Evolutionary conservation across 2,888 invertebrate genomes (phyloP).

Genomic region (Eilema sororculum): DNA sequence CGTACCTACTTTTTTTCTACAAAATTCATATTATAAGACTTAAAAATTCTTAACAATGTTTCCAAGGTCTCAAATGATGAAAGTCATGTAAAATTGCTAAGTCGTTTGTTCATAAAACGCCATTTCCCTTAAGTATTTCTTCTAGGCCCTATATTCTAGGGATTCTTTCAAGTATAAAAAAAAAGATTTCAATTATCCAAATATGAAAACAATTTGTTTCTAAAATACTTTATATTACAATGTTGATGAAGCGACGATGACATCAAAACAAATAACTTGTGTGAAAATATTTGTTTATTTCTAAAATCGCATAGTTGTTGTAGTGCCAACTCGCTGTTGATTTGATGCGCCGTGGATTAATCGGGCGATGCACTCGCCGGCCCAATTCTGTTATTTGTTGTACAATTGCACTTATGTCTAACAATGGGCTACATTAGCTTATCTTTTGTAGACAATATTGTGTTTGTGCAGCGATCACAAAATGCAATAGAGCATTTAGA

Average conservation of each 20-base stretch:
- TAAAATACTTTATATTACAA: background rate
- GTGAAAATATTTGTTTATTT: constrained; percentile 54
- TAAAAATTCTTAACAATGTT: no score
- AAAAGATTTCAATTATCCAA: no score
- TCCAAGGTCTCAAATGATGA: no score
- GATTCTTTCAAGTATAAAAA: no score
- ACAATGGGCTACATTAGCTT: constrained; percentile 34
- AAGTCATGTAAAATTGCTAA: no score
- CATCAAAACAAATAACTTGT: constrained; percentile 47
- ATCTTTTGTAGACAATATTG: constrained; percentile 19
- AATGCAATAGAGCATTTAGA: background rate
- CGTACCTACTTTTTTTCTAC: no score
- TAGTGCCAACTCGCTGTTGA: constrained; percentile 53
- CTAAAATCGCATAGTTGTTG: constrained; percentile 55
- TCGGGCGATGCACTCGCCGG: constrained; percentile 67
- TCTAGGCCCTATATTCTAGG: no score
- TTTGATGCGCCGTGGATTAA: constrained; percentile 50
- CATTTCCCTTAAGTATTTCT: no score
- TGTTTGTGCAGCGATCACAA: constrained; percentile 25
- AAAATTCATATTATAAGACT: no score
- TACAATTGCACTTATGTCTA: constrained; percentile 28
- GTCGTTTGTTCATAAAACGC: no score
- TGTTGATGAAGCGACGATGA: background rate
- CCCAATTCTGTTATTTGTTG: constrained; percentile 58
- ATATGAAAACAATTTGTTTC: background rate